Evolutionary conservation across 2,113 vertebrate species (phyloP), one percentile per base, ranked within the genome.

Genomic region (Plecturocebus donacophilus): DNA sequence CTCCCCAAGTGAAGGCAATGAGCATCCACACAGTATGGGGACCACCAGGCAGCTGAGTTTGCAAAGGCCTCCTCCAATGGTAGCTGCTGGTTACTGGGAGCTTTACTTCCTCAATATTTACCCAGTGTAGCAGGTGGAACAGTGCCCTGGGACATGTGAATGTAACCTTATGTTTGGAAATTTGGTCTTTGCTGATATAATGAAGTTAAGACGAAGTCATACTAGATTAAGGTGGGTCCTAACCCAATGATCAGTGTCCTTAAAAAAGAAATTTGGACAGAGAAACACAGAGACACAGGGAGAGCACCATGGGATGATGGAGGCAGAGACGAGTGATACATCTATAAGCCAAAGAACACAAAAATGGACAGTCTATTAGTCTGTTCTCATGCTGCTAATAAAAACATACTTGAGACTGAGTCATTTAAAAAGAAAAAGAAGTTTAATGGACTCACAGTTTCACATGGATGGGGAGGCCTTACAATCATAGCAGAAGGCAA

Each of bases 61-160:
- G 5, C 1, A 1, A 25, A 56, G 71, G 84, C 49, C 83, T n/a
- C 9, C 4, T 9, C 47, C 3, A 1, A 6, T 8, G 27, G 42
- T 4, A 13, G 52, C n/a, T 56, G 27, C 66, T 21, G 14, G 45
- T 2, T 45, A 0, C 30, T 0, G 2, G 76, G 12, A 10, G 32
- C 16, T 12, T 11, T 0, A 1, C 19, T 70, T 64, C 0, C 64
- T 88, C 61, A 0, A 0, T 2, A 82, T 12, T 5, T 4, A 21
- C 14, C 25, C 7, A 0, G 35, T 14, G 25, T 6, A 8, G 25
- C 6, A 12, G 8, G 47, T 0, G 16, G 35, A 70, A 9, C 3
- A 30, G 45, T 9, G 21, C 23, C 30, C 68, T 25, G 40, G 45
- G 19, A 20, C 35, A 54, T 40, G 32, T 0, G 16, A 70, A 52